Evolutionary conservation across 2,113 vertebrate genomes (phyloP).

Genomic region (Atractosteus spatula): DNA sequence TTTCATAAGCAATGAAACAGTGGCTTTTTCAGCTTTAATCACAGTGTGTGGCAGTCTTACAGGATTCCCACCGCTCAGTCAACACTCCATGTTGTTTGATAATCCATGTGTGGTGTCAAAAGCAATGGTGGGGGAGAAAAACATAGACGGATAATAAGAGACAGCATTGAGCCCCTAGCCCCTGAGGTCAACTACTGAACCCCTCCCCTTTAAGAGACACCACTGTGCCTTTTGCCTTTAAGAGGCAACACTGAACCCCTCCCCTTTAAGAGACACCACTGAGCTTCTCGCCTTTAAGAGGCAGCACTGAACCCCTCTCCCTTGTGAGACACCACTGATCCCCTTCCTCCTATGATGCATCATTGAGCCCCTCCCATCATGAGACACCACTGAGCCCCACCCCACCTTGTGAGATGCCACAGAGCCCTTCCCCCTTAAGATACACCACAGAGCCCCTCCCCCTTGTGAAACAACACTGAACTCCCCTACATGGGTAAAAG

Average conservation of each 20-base stretch:
- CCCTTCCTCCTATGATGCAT: too few species aligned
- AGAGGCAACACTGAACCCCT: not conserved
- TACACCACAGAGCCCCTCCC: too few species aligned
- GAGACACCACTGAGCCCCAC: too few species aligned
- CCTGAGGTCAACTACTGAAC: not conserved
- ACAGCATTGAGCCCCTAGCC: not conserved
- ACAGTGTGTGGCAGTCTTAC: constrained; percentile 2
- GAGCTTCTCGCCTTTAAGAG: not conserved
- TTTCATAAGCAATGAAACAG: not conserved
- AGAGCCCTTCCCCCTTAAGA: too few species aligned
- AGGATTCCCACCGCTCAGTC: not conserved
- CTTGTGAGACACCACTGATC: too few species aligned
- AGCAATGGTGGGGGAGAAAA: not conserved
- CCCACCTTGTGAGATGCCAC: too few species aligned
- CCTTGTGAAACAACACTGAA: too few species aligned
- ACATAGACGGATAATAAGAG: not conserved
- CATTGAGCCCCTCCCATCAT: too few species aligned
- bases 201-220: not conserved
- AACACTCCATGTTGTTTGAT: not conserved
- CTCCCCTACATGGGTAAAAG: not conserved
- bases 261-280: not conserved
- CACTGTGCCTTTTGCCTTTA: not conserved
- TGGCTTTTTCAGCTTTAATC: constrained; percentile 8
- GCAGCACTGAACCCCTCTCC: not conserved
- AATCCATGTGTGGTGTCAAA: not conserved